phyloP scores from a whole-genome alignment of 1,140 invertebrate genomes.

The Drosophila prosaltans region DNA sequence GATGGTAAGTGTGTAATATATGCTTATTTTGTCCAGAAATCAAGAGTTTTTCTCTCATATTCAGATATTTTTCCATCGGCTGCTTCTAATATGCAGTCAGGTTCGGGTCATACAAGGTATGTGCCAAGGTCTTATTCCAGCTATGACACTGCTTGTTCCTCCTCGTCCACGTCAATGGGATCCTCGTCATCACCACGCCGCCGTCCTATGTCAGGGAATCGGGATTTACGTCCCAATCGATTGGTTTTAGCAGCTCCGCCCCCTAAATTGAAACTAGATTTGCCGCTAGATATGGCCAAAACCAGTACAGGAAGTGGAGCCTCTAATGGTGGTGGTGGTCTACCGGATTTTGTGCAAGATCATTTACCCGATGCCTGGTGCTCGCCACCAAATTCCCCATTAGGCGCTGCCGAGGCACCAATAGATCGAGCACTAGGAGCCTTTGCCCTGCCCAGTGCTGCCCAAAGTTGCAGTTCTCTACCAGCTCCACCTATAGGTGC shows the following conservation, averaged over 20 bases:
- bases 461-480: constrained; percentile 20
- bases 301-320: constrained; percentile 9
- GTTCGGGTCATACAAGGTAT: constrained; percentile 49
- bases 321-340: constrained; percentile 38
- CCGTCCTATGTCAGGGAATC: constrained; percentile 43
- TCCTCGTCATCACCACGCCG: constrained; percentile 62
- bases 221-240: constrained; percentile 64
- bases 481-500: constrained; percentile 27
- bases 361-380: constrained; percentile 84
- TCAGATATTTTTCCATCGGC: constrained; percentile 66
- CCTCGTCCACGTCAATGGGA: constrained; percentile 41
- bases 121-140: constrained; percentile 80
- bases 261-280: constrained; percentile 72
- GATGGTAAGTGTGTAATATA: constrained; percentile 42
- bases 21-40: too few relatives aligned
- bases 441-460: constrained; percentile 34
- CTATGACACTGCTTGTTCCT: constrained; percentile 66
- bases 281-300: constrained; percentile 59
- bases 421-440: constrained; percentile 71
- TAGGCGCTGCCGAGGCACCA: constrained; percentile 69
- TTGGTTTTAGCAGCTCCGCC: constrained; percentile 35
- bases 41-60: neutral
- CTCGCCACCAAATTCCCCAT: constrained; percentile 76
- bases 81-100: constrained; percentile 47
- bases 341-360: constrained; percentile 87